Base-by-base conservation (phyloP, 2,113 vertebrate species). In the Lathamus discolor region DNA sequence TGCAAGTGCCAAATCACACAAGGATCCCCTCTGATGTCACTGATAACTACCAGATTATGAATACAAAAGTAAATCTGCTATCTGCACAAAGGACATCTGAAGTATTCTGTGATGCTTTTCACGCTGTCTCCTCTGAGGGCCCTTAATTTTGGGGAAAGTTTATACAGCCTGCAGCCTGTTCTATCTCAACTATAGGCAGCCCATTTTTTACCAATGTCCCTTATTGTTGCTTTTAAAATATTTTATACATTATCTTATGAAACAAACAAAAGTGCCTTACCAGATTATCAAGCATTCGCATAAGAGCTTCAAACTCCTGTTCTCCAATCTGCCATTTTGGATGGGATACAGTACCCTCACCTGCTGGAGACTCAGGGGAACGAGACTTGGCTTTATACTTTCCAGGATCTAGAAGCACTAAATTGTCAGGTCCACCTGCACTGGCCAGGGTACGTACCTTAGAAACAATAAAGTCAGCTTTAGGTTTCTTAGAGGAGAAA, bases 281-380 rank as follows among this genome's bases (percentile, higher is more conserved):
- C 99, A 99, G 98, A 95, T 99, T 99, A 97, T 99, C 99, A 4
- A 99, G 98, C 99, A 99, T 99, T 97, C 99, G 97, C 99, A 99
- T 99, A 59, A 99, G 98, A 74, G 99, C 99, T 97, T 99, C 99
- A 94, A 99, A 99, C 89, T 99, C 99, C 97, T 99, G 99, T 97
- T 99, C 99, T 33, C 99, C 99, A 49, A 99, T 96, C 98, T 98
- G 99, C 99, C 99, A 99, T 91, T 98, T 99, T 31, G 98, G 98
- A 64, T 99, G 98, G 33, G 98, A 92, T 7, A 98, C 88, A 29
- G 97, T 96, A 78, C 98, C 98, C 31, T 99, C 99, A 15, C 97
- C 98, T 19, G 92, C 88, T 8, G 97, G 98, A 59, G 98, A 96
- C 96, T 98, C 99, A 2, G 98, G 98, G 86, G 98, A 98, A 63